Evolutionary conservation across 2,113 vertebrate species (phyloP), one percentile per base, ranked within the genome.

Genomic region (Sylvia atricapilla): DNA sequence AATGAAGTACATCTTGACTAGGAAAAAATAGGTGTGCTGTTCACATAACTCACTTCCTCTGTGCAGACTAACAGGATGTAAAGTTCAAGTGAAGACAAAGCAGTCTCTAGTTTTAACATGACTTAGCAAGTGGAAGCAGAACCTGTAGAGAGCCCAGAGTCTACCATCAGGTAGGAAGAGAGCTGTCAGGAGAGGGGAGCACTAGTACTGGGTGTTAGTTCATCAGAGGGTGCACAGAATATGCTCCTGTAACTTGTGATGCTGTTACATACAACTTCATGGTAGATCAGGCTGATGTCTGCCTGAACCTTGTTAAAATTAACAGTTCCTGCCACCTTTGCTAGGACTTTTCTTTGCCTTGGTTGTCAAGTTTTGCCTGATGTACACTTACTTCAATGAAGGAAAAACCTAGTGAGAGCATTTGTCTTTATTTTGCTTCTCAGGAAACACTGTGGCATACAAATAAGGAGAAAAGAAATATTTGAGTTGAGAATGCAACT

Each of bases 41-140:
- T 94, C 85, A 68, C 30, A 25, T 59, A 82, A n/a, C 77, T 68
- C 68, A 64, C 77, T 92, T 96, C 95, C 95, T 95, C 93, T 84
- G 72, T 90, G 80, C 83, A 53, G 23, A 55, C 67, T 88, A 93
- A 95, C 84, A 62, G 91, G 90, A 93, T 90, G 72, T 86, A 43
- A 93, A 96, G 84, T 91, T 91, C 72, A 58, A 66, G 60, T 27
- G 52, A 95, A 97, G 76, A 78, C 52, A 72, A 90, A 92, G 68
- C 60, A 47, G 49, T 49, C 33, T 81, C 13, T 74, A 11, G 30
- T 86, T 84, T 68, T 90, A 78, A 91, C n/a, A 35, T 27, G 64
- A 93, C 27, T 90, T 96, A 68, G 64, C 39, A 93, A 86, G 68
- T 6, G 1, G 64, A 53, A 69, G 69, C 87, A 33, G 60, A 70